Evolutionary conservation across 1,140 invertebrate genomes (phyloP), one percentile per base, ranked within the genome.

Genomic region (Philopotamus ludificatus): DNA sequence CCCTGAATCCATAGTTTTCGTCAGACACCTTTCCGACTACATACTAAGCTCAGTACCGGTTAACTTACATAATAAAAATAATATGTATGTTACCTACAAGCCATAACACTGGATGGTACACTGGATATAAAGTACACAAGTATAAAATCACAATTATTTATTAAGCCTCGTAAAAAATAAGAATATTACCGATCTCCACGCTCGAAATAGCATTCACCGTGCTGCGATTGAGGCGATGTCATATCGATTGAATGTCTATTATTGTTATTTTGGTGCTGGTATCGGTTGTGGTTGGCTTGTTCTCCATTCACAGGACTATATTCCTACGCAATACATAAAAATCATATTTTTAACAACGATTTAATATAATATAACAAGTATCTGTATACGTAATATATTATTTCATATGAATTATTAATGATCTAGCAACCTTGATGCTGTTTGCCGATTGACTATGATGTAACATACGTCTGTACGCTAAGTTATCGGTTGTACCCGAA

Each of bases 361-460:
- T 7, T 39, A n/a, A 39, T 39, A n/a, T n/a, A n/a, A n/a, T 39
- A 8, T 39, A n/a, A 39, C 7, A n/a, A n/a, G n/a, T n/a, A n/a
- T n/a, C n/a, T n/a, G n/a, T n/a, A n/a, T n/a, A n/a, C n/a, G n/a
- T n/a, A n/a, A n/a, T n/a, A n/a, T n/a, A n/a, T n/a, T n/a, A n/a
- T n/a, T n/a, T n/a, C n/a, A n/a, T n/a, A n/a, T n/a, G n/a, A n/a
- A n/a, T n/a, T n/a, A n/a, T n/a, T n/a, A n/a, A n/a, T n/a, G n/a
- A 23, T 22, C 28, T 53, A 25, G 45, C 64, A 54, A 80, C 79
- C 77, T 80, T 81, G 23, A 81, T 78, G 60, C 75, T 77, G 47
- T 80, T 77, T 20, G 77, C 75, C 12, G 78, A 80, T 22, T 77
- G 73, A 22, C 78, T 80, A 68, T 79, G 79, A 23, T 76, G 72